These are phyloP conservation scores for Phoenicopterus ruber DNA, from an alignment of 2,113 vertebrate species.

Conservation along the genomic window DNA sequence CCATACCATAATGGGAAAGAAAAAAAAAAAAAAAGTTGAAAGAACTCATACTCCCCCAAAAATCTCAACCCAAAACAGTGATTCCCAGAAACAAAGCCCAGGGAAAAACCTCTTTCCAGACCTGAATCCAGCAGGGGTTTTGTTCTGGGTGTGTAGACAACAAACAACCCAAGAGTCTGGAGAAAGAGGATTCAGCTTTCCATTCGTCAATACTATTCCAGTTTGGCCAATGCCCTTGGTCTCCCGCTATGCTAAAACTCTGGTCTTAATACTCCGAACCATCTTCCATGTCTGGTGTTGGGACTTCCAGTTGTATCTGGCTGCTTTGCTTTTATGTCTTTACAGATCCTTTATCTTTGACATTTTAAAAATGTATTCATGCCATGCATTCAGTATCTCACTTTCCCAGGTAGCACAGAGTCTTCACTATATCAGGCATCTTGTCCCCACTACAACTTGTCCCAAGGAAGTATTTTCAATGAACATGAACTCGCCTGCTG, in stretches of 20 bases:
- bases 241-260: background rate
- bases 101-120: background rate
- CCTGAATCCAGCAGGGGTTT: background rate
- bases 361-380: background rate
- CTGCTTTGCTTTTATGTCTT: background rate
- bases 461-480: background rate
- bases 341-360: background rate
- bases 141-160: background rate
- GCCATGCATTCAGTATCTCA: background rate
- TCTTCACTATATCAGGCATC: background rate
- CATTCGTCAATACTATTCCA: background rate
- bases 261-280: background rate
- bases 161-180: background rate
- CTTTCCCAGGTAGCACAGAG: background rate
- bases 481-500: background rate
- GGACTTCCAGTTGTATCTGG: background rate
- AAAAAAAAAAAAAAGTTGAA: background rate
- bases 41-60: background rate
- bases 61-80: background rate
- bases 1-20: background rate
- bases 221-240: background rate
- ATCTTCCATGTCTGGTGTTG: background rate
- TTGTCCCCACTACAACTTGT: background rate
- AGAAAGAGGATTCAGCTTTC: background rate
- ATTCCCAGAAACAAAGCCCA: background rate